Base-by-base conservation (phyloP, 1,140 invertebrate species). In the Saxidomus purpurata region DNA sequence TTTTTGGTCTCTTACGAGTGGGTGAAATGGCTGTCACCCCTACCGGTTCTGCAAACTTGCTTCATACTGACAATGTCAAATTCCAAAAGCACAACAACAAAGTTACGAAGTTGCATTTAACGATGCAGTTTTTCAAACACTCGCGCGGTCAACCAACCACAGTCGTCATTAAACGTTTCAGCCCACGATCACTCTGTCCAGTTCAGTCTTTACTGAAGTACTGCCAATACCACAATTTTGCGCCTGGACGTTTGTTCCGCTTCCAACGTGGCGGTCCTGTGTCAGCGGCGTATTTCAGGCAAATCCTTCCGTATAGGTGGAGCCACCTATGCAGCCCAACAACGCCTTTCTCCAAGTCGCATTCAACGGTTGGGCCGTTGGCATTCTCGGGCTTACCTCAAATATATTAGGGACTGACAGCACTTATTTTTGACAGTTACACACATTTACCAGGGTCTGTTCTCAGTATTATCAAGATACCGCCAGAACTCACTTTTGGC, bases 281-380 rank as follows among this genome's bases (percentile, higher is more conserved):
- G 9, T 22, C 17, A 6, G 1, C 6, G 11, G 2, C 36, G 15
- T 47, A 17, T 19, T 71, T 49, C 47, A 8, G 49, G 1, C 13
- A 3, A 1, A 34, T 81, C 25, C 34, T 77, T 38, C n/a, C 34
- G 40, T 6, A 40, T 47, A 36, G 40, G 43, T 43, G 63, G 55
- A 8, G 36, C 61, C 1, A 71, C 34, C 6, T 34, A 28, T 25
- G 82, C 82, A 0, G 8, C 19, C 22, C 36, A 15, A 11, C 31
- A n/a, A 3, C 31, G 38, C 3, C 13, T 25, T 17, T 36, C n/a
- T 13, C 15, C 34, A 2, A 11, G 17, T 38, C 22, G 13, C 1
- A 84, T 84, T 84, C 28, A 69, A 38, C 17, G 15, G 38, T 28
- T 84, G 31, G 81, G 81, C 22, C 31, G 81, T 8, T 84, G 81